Percentiles rank a stretch among this genome's conserved stretches.
Evolutionary conservation across 2,888 invertebrate genomes (phyloP).

Genomic region (Sceliomorpha sp.): DNA sequence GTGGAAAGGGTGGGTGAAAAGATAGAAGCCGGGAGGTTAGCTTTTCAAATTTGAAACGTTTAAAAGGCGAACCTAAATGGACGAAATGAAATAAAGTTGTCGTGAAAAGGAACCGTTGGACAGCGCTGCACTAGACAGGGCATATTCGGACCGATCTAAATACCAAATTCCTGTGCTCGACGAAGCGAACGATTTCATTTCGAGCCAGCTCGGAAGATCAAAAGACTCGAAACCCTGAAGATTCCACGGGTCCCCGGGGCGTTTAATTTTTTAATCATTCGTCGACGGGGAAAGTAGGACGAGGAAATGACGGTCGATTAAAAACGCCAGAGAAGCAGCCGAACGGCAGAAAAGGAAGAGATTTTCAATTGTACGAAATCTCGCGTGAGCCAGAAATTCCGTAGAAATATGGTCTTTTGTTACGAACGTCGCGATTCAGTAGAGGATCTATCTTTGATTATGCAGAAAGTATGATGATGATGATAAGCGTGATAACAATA

Average conservation of each 20-base stretch:
- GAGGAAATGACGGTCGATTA: constrained; percentile 31
- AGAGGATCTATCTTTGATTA: no score
- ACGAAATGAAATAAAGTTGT: no score
- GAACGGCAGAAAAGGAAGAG: constrained; percentile 23
- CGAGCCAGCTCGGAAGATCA: constrained; percentile 52
- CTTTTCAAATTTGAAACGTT: no score
- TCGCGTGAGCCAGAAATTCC: constrained; percentile 15
- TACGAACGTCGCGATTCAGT: no score
- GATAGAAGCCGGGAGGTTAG: no score
- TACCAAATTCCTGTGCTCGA: constrained; percentile 57
- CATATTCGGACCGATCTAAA: constrained; percentile 14
- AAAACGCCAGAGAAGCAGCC: no score
- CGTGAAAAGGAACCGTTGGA: no score
- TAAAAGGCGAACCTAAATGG: no score
- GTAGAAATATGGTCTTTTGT: constrained; percentile 3
- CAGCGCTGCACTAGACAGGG: no score
- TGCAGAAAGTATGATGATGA: no score
- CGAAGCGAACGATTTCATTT: constrained; percentile 66
- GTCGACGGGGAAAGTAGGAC: constrained; percentile 43
- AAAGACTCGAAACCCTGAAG: constrained; percentile 45
- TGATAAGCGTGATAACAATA: no score
- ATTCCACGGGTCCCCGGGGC: constrained; percentile 55
- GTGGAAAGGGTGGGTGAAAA: no score
- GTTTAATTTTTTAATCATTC: constrained; percentile 70
- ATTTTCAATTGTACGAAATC: constrained; percentile 30